A percentile compares a stretch with the other conserved stretches of the same genome.
Conservation (phyloP, 1,140 invertebrate genomes). For the Drosophila jambulina region DNA sequence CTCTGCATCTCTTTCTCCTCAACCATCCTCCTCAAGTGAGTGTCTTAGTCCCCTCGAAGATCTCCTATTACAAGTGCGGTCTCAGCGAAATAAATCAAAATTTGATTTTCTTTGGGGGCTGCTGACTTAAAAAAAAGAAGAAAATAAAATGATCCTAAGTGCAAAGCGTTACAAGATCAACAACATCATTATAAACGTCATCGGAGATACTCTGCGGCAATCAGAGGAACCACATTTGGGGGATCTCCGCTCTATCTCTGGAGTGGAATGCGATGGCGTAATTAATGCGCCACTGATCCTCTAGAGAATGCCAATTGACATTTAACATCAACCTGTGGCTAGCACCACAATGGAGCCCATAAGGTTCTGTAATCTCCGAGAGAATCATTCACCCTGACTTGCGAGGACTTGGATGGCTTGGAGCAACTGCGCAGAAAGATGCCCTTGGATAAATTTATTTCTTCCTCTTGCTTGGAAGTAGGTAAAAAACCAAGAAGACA, state of each 20-base stretch:
- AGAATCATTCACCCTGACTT: conserved; percentile 22
- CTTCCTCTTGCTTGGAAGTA: conserved; percentile 24
- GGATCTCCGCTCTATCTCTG: conserved; percentile 1
- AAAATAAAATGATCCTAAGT: conserved; percentile 51
- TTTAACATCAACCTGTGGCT: conserved; percentile 82
- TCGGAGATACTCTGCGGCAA: conserved; percentile 23
- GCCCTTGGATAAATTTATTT: conserved; percentile 16
- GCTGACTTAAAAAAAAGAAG: conserved; percentile 8
- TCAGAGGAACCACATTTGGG: background rate
- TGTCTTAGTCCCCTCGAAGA: conserved; percentile 11
- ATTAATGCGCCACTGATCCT: conserved; percentile 76
- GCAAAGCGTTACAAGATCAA: conserved; percentile 77
- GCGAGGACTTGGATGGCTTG: conserved; percentile 24
- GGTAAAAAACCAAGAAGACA: conserved; percentile 61
- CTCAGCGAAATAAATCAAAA: conserved; percentile 76
- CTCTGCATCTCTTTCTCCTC: background rate
- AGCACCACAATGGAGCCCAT: conserved; percentile 26
- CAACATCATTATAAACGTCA: conserved; percentile 75
- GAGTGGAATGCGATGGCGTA: conserved; percentile 45
- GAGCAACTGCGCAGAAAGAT: conserved; percentile 65
- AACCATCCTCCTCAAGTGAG: conserved; percentile 32
- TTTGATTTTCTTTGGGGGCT: conserved; percentile 40
- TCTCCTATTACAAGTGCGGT: conserved; percentile 75
- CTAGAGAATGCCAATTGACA: conserved; percentile 80
- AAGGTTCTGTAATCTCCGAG: conserved; percentile 46